Evolutionary conservation across 2,113 vertebrate genomes (phyloP).

Genomic region (Manacus vitellinus): DNA sequence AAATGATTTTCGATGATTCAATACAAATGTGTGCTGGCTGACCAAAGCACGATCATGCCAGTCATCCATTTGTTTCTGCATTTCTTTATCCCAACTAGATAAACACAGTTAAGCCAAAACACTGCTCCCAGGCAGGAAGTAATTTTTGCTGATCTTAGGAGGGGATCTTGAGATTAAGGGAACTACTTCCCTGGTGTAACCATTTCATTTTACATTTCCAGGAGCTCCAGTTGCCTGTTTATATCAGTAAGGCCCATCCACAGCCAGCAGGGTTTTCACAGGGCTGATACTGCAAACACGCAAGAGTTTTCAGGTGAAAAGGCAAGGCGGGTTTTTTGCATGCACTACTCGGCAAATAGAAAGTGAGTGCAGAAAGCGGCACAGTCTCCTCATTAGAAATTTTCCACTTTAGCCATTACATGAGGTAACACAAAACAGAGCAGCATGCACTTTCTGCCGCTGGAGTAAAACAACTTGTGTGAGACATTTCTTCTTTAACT

Average conservation of each 20-base stretch:
- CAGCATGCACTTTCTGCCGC: not conserved
- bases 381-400: not conserved
- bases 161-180: slow-evolving; percentile 37
- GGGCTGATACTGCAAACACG: accelerated
- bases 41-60: not conserved
- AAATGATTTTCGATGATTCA: not conserved
- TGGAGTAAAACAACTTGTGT: not conserved
- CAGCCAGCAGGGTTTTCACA: not conserved
- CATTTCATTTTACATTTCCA: slow-evolving; percentile 56
- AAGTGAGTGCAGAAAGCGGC: not conserved
- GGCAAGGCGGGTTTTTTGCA: not conserved
- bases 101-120: not conserved
- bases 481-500: not conserved
- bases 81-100: not conserved
- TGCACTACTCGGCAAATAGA: not conserved
- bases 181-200: slow-evolving; percentile 48
- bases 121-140: slow-evolving; percentile 34
- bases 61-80: not conserved
- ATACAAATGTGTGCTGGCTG: accelerated
- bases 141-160: slow-evolving; percentile 47
- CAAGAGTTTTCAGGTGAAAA: not conserved
- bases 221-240: slow-evolving; percentile 7
- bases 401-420: not conserved
- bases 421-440: not conserved
- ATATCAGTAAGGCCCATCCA: not conserved